Evolutionary conservation across 2,113 vertebrate species (phyloP).

Genomic region (Oxygymnocypris stewartii): DNA sequence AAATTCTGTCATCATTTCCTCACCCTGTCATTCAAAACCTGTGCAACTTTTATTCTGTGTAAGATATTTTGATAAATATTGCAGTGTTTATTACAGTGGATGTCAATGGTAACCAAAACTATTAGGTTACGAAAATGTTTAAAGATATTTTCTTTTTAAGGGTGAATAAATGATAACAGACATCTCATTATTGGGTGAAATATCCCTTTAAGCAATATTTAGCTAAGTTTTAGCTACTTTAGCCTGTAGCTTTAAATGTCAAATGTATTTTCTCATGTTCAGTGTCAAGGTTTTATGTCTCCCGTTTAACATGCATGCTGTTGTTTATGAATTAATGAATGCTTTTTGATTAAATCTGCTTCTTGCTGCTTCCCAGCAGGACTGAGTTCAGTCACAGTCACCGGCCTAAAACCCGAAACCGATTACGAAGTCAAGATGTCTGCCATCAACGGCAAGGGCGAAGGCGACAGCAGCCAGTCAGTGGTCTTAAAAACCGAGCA

Average conservation of each 20-base stretch:
- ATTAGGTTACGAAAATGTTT: too few relatives aligned
- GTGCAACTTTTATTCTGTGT: too few relatives aligned
- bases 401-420: slow-evolving; percentile 87
- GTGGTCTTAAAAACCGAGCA: slow-evolving; percentile 89
- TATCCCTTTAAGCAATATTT: not conserved
- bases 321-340: slow-evolving; percentile 30
- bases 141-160: too few relatives aligned
- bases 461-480: slow-evolving; percentile 83
- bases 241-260: not conserved
- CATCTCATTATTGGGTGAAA: not conserved
- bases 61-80: too few relatives aligned
- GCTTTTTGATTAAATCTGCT: slow-evolving; percentile 29
- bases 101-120: too few relatives aligned
- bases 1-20: too few relatives aligned
- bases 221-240: not conserved
- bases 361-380: slow-evolving; percentile 55
- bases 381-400: slow-evolving; percentile 78
- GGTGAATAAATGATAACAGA: too few relatives aligned
- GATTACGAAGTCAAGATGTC: slow-evolving; percentile 86
- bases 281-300: not conserved
- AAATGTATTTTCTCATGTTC: slow-evolving; percentile 3
- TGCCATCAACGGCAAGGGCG: slow-evolving; percentile 93
- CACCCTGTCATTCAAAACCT: too few relatives aligned
- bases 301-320: not conserved
- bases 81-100: too few relatives aligned